Evolutionary conservation across 1,140 invertebrate species (phyloP), one percentile per base, ranked within the genome.

Genomic region (Heterodera carotae): DNA sequence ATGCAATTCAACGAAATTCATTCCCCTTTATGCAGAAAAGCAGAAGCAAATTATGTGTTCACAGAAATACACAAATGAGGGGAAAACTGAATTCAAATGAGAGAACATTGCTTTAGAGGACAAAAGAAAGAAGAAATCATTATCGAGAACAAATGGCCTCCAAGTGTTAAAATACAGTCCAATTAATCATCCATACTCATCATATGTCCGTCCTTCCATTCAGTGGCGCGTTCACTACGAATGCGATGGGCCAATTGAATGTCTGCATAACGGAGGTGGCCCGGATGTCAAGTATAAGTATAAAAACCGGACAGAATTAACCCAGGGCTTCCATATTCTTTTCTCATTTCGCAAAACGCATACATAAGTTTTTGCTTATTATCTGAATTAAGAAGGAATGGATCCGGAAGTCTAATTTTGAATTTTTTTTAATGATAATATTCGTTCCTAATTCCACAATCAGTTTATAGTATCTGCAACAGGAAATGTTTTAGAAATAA

Each of bases 211-310:
- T 36, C 22, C 22, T 5, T n/a, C 22, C 10, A n/a, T 64, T 75
- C n/a, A 75, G n/a, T n/a, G 33, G 72, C 72, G 36, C 72, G 72
- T 36, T 75, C 72, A 2, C 72, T 64, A 39, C 72, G 72, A 10
- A 75, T 75, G 18, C 72, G 72, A 43, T 64, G 72, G 18, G 72
- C 72, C 69, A 70, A 70, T 70, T 70, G 69, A 70, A 70, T 70
- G 33, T 70, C 69, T 70, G 22, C 43, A 36, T n/a, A n/a, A n/a
- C n/a, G 36, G 36, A 34, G 33, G 39, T 1, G 29, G 29, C 4
- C 25, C n/a, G n/a, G n/a, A n/a, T n/a, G n/a, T n/a, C n/a, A n/a
- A n/a, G n/a, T n/a, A n/a, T n/a, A n/a, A n/a, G n/a, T n/a, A n/a
- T n/a, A n/a, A n/a, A n/a, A n/a, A n/a, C n/a, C n/a, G n/a, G n/a